Conservation (phyloP, 2,113 vertebrate genomes). For the Thamnaconus septentrionalis region DNA sequence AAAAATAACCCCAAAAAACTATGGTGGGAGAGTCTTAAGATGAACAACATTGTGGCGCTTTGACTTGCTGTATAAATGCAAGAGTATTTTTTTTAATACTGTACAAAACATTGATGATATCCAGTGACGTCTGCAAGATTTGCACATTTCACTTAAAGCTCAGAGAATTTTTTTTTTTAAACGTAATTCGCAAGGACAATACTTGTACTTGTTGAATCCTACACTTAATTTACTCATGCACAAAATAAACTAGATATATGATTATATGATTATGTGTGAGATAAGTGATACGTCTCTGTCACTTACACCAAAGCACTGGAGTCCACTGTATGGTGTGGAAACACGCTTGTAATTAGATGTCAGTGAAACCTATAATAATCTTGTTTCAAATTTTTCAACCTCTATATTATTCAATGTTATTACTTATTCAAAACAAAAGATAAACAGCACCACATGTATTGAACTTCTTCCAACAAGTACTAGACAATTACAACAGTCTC, state of each 20-base stretch:
- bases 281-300: constrained; percentile 26
- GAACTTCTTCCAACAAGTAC: constrained; percentile 9
- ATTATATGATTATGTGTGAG: constrained; percentile 9
- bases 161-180: neutral
- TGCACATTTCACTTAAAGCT: neutral
- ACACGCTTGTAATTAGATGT: constrained; percentile 10
- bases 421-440: constrained; percentile 11
- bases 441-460: constrained; percentile 1
- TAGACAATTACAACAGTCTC: constrained; percentile 7
- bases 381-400: constrained; percentile 9
- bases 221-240: constrained; percentile 33
- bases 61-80: constrained; percentile 25
- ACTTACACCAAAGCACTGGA: constrained; percentile 30
- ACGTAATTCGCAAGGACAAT: too few species aligned
- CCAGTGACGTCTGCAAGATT: constrained; percentile 12
- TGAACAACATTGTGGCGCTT: constrained; percentile 18
- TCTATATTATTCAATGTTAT: constrained; percentile 10
- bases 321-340: constrained; percentile 16
- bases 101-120: constrained; percentile 34
- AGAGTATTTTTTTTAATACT: constrained; percentile 22
- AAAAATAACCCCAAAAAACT: constrained; percentile 22
- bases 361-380: constrained; percentile 2
- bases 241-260: constrained; percentile 34
- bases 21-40: neutral
- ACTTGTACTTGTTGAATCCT: neutral